Evolutionary conservation across 2,113 vertebrate genomes (phyloP).

Genomic region (Muscicapa adusta): DNA sequence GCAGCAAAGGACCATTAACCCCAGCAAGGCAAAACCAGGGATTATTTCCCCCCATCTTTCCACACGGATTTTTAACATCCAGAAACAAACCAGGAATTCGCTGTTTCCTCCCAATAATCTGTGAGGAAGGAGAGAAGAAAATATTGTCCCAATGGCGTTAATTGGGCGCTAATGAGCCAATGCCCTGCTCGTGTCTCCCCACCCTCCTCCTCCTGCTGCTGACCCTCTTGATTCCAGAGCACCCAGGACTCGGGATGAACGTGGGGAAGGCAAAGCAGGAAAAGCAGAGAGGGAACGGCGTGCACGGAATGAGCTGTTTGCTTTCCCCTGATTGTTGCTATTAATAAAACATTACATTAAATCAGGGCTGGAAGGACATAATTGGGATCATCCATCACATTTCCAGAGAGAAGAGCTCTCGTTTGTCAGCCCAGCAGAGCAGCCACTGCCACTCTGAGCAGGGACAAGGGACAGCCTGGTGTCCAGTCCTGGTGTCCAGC

Average conservation of each 20-base stretch:
- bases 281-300: background rate
- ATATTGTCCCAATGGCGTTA: background rate
- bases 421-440: background rate
- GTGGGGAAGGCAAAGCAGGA: background rate
- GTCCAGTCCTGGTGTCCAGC: too few species aligned
- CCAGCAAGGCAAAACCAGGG: background rate
- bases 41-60: background rate
- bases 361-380: constrained; percentile 55
- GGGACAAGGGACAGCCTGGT: background rate
- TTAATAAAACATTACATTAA: constrained; percentile 77
- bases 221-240: background rate
- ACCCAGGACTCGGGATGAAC: background rate
- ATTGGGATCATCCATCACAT: constrained; percentile 73
- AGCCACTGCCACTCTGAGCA: accelerated
- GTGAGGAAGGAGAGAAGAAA: background rate
- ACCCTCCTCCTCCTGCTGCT: background rate
- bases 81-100: background rate
- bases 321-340: constrained; percentile 65
- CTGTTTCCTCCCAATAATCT: background rate
- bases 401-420: background rate
- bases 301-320: constrained; percentile 60
- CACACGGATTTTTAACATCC: background rate
- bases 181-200: background rate
- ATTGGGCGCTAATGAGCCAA: background rate
- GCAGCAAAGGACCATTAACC: background rate